Evolutionary conservation across 64 coral and sea anemone species (phyloP).

Genomic region (Porites lutea): DNA sequence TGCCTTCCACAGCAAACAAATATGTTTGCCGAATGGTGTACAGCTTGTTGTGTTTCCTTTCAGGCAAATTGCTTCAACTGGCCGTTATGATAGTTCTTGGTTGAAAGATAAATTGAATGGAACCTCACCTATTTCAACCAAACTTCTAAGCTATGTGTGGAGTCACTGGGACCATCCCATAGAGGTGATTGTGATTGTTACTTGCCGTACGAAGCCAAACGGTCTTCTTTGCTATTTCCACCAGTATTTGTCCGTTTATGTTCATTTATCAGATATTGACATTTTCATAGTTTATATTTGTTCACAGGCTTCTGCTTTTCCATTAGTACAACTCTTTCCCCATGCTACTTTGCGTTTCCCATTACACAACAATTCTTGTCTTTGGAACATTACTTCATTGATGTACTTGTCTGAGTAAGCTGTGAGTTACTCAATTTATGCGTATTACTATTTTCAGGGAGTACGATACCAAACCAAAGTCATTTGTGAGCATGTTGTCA

Average conservation of each 20-base stretch:
- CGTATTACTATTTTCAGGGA: conserved; percentile 38
- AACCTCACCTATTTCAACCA: conserved; percentile 62
- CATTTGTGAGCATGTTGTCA: conserved; percentile 91
- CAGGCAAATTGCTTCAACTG: not conserved
- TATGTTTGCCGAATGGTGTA: not conserved
- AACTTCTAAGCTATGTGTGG: conserved; percentile 87
- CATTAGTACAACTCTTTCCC: too few species aligned
- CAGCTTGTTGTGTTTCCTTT: not conserved
- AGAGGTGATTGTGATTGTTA: conserved; percentile 59
- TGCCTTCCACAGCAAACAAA: too few species aligned
- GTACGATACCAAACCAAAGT: conserved; percentile 81
- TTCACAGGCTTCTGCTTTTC: too few species aligned
- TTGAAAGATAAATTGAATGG: conserved; percentile 39
- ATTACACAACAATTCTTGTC: too few species aligned
- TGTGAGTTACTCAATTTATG: too few species aligned
- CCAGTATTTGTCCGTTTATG: too few species aligned
- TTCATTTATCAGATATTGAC: too few species aligned
- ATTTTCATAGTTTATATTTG: too few species aligned
- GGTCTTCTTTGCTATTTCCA: too few species aligned
- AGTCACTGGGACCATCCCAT: conserved; percentile 92
- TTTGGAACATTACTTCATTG: not conserved
- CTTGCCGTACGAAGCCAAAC: too few species aligned
- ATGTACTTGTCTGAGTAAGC: not conserved
- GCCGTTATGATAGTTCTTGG: not conserved
- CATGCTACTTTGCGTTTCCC: too few species aligned